Evolutionary conservation across 2,888 invertebrate genomes (phyloP).

Genomic region (Drosophila yooni): DNA sequence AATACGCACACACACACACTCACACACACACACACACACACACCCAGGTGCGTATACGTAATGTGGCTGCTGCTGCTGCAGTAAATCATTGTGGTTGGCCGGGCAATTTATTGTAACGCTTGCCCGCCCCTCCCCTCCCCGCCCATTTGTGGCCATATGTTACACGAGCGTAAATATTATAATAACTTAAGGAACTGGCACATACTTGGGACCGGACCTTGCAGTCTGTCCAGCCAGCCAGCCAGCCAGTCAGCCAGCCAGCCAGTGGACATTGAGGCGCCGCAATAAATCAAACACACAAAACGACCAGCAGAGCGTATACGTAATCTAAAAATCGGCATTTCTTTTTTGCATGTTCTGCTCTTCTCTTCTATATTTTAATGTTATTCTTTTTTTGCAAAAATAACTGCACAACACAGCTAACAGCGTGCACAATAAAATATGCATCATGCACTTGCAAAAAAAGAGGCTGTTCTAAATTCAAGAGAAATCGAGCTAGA

Average conservation of each 20-base stretch:
- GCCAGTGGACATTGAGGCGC: slow-evolving; percentile 67
- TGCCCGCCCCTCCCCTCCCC: slow-evolving; percentile 8
- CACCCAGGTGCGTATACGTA: slow-evolving; percentile 72
- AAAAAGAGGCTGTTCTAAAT: background rate
- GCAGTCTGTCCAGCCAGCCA: slow-evolving; percentile 5
- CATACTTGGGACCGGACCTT: slow-evolving; percentile 55
- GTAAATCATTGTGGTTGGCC: slow-evolving; percentile 76
- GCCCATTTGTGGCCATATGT: slow-evolving; percentile 63
- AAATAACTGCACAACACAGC: slow-evolving; percentile 18
- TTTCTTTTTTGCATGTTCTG: slow-evolving; percentile 3
- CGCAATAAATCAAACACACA: slow-evolving; percentile 66
- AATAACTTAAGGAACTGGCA: slow-evolving; percentile 76
- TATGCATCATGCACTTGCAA: slow-evolving; percentile 7
- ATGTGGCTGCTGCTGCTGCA: slow-evolving; percentile 50
- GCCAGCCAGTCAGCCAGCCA: background rate
- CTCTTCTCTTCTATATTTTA: background rate
- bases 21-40: slow-evolving; percentile 10
- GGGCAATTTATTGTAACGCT: slow-evolving; percentile 70
- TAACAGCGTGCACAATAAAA: slow-evolving; percentile 34
- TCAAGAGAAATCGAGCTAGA: background rate
- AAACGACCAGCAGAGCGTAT: slow-evolving; percentile 55
- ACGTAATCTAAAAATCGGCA: slow-evolving; percentile 71
- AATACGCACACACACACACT: slow-evolving; percentile 17
- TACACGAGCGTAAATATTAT: slow-evolving; percentile 75
- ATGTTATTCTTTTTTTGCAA: slow-evolving; percentile 28